Evolutionary conservation across 2,888 invertebrate genomes (phyloP).

Genomic region (Digitonthophagus gazella): DNA sequence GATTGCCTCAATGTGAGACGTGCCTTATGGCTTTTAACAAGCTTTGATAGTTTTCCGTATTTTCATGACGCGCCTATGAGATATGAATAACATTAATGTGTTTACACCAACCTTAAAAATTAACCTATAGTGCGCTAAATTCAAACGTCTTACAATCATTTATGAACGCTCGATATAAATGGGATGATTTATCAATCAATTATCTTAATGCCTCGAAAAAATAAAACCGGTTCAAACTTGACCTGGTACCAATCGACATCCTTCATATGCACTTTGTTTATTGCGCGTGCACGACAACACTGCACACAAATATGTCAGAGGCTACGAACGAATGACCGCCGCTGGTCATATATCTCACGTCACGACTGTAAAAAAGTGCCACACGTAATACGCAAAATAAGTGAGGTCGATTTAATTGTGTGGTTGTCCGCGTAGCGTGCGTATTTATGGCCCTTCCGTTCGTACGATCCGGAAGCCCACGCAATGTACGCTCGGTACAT

Average conservation of each 20-base stretch:
- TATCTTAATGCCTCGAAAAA: neutral
- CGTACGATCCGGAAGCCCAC: constrained; percentile 22
- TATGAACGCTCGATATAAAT: too few species aligned
- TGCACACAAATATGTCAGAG: constrained; percentile 17
- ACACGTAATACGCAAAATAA: constrained; percentile 16
- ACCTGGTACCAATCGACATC: neutral
- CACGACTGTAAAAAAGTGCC: neutral
- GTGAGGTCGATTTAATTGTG: constrained; percentile 22
- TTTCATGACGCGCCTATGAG: too few species aligned
- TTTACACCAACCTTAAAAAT: too few species aligned
- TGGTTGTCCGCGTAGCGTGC: constrained; percentile 20
- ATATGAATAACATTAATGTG: too few species aligned
- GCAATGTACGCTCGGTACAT: too few species aligned
- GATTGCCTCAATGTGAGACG: too few species aligned
- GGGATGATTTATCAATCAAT: neutral
- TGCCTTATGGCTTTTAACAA: too few species aligned
- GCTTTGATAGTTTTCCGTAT: too few species aligned
- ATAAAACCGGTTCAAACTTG: constrained; percentile 9
- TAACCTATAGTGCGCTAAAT: too few species aligned
- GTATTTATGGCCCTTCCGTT: constrained; percentile 25
- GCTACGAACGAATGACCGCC: neutral
- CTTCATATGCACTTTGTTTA: constrained; percentile 6
- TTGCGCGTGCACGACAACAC: constrained; percentile 2
- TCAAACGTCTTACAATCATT: too few species aligned
- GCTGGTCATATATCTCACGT: neutral